phyloP scores from a whole-genome alignment of 2,888 invertebrate genomes.

The Lumbricus terrestris region DNA sequence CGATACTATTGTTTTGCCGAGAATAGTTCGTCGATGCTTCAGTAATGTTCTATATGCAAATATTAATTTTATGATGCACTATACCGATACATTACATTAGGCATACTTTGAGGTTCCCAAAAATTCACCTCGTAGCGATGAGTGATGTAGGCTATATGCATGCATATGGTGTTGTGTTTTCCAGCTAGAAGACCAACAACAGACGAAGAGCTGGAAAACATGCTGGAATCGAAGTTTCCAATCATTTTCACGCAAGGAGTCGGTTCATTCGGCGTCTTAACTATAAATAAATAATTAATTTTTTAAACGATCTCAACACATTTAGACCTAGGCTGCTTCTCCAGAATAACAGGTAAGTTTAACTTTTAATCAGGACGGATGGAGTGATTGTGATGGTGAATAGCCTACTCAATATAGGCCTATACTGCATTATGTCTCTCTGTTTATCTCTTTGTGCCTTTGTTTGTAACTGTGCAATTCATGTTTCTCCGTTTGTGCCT shows the following conservation, averaged over 20 bases:
- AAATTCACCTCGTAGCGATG: no score
- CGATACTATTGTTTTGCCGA: no score
- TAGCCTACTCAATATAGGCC: no score
- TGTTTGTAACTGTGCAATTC: no score
- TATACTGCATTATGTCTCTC: no score
- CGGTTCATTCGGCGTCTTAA: slow-evolving; percentile 55
- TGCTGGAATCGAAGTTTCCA: slow-evolving; percentile 97
- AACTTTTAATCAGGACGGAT: background rate
- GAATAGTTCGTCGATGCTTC: background rate
- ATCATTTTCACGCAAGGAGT: slow-evolving; percentile 97
- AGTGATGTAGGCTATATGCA: no score
- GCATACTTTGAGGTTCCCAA: no score
- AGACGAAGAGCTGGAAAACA: slow-evolving; percentile 95
- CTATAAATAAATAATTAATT: background rate
- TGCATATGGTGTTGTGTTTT: slow-evolving; percentile 15
- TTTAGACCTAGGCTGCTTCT: no score
- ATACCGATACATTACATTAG: background rate
- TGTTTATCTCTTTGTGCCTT: no score
- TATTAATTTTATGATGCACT: background rate
- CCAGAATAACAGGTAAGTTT: background rate
- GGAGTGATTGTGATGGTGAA: background rate
- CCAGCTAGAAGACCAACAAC: slow-evolving; percentile 91
- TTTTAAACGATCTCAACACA: background rate
- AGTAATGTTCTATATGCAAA: background rate
- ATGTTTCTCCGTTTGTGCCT: no score